phyloP scores from a whole-genome alignment of 1,140 invertebrate genomes.

The Marisa cornuarietis region DNA sequence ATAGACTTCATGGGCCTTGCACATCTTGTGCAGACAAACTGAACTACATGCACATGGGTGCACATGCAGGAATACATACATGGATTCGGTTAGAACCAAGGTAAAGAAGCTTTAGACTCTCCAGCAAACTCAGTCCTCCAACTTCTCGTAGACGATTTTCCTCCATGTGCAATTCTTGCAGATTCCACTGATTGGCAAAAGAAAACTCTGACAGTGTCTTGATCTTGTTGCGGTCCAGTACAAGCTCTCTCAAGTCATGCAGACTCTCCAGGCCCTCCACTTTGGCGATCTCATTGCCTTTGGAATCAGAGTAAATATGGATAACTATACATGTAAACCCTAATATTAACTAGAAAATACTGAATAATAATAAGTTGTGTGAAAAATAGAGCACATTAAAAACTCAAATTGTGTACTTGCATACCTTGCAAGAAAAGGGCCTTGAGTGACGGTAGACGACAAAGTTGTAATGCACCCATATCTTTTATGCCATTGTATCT shows the following conservation, averaged over 20 bases:
- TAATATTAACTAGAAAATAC: background rate
- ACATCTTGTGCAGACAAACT: background rate
- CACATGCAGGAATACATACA: slow-evolving; percentile 30
- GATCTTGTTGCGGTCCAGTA: slow-evolving; percentile 66
- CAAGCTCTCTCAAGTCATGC: slow-evolving; percentile 63
- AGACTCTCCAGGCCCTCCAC: slow-evolving; percentile 64
- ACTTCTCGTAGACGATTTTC: slow-evolving; percentile 64
- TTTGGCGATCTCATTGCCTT: slow-evolving; percentile 65
- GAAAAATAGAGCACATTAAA: background rate
- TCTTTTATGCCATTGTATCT: slow-evolving; percentile 65
- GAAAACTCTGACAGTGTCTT: slow-evolving; percentile 58
- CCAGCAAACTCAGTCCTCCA: slow-evolving; percentile 50
- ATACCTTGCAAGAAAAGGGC: slow-evolving; percentile 65
- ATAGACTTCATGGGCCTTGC: no score
- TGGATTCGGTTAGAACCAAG: slow-evolving; percentile 65
- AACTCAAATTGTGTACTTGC: background rate
- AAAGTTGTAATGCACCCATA: slow-evolving; percentile 58
- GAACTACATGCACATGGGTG: background rate
- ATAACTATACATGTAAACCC: background rate
- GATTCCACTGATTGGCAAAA: slow-evolving; percentile 62
- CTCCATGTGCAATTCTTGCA: slow-evolving; percentile 66
- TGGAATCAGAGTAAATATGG: background rate
- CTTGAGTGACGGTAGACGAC: slow-evolving; percentile 59
- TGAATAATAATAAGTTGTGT: background rate
- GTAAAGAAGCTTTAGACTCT: slow-evolving; percentile 62